Percentiles rank a stretch among this genome's conserved stretches.
Conservation (phyloP, 2,113 vertebrate genomes). For the Coracopsis vasa region DNA sequence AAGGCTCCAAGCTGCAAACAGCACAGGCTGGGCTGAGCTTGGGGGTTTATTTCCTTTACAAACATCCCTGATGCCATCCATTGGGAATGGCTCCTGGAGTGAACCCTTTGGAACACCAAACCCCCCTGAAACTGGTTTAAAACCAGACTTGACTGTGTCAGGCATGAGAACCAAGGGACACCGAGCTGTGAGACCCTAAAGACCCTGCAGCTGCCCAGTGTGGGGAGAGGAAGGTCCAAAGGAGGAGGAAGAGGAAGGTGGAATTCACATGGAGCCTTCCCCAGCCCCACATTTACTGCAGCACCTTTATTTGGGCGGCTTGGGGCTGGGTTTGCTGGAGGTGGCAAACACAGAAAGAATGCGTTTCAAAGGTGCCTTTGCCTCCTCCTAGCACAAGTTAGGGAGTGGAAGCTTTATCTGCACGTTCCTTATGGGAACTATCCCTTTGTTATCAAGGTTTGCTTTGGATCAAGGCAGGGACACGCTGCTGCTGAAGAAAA, state of each 20-base stretch:
- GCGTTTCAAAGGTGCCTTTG: rapidly evolving
- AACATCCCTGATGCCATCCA: rapidly evolving
- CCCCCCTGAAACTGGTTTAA: background rate
- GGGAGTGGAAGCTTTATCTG: background rate
- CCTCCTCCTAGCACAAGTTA: background rate
- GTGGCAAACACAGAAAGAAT: too few relatives aligned
- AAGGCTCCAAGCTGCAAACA: background rate
- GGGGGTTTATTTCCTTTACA: background rate
- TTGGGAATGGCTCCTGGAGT: background rate
- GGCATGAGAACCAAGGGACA: background rate
- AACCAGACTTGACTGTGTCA: background rate
- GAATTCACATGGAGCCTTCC: rapidly evolving
- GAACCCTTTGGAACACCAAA: background rate
- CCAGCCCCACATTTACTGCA: background rate
- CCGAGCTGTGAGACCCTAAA: background rate
- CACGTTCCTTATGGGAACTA: rapidly evolving
- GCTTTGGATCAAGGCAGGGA: background rate
- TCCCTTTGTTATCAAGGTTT: background rate
- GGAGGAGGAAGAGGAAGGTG: background rate
- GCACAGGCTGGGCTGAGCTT: background rate
- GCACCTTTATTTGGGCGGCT: background rate
- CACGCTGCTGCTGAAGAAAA: background rate
- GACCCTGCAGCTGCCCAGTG: background rate
- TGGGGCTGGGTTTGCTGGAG: background rate
- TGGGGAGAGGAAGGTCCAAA: background rate